Conservation (phyloP, 2,113 vertebrate genomes). For the Meriones unguiculatus region DNA sequence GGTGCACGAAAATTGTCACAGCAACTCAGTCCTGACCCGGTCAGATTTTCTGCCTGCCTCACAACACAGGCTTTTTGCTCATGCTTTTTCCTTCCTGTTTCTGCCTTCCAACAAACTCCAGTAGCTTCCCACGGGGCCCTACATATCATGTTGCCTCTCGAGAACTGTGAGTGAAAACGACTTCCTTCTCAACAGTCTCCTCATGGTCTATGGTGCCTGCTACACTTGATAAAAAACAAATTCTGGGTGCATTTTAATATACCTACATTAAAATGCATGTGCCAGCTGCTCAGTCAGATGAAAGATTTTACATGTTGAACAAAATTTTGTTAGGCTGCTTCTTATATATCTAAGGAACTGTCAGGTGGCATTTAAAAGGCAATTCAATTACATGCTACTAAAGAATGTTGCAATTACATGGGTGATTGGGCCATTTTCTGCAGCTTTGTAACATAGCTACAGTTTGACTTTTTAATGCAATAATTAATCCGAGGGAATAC, state of each 20-base stretch:
- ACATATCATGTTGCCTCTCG: background rate
- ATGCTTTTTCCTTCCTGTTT: background rate
- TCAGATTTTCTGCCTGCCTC: background rate
- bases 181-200: background rate
- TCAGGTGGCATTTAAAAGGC: constrained; percentile 57
- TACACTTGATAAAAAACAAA: constrained; percentile 11
- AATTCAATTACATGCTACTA: constrained; percentile 57
- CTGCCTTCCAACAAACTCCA: background rate
- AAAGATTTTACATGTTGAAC: constrained; percentile 36
- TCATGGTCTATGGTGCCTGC: background rate
- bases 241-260: constrained; percentile 3
- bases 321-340: background rate
- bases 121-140: background rate
- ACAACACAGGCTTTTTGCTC: background rate
- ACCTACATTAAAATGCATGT: background rate
- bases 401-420: constrained; percentile 40
- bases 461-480: constrained; percentile 45
- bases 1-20: background rate
- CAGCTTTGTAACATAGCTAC: constrained; percentile 48
- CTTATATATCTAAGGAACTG: background rate
- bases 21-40: background rate
- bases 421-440: constrained; percentile 40
- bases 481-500: constrained; percentile 28
- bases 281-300: background rate
- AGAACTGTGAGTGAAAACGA: background rate